A percentile compares a stretch with the other conserved stretches of the same genome.
phyloP scores from a whole-genome alignment of 2,888 invertebrate species.

The Lypha dubia region DNA sequence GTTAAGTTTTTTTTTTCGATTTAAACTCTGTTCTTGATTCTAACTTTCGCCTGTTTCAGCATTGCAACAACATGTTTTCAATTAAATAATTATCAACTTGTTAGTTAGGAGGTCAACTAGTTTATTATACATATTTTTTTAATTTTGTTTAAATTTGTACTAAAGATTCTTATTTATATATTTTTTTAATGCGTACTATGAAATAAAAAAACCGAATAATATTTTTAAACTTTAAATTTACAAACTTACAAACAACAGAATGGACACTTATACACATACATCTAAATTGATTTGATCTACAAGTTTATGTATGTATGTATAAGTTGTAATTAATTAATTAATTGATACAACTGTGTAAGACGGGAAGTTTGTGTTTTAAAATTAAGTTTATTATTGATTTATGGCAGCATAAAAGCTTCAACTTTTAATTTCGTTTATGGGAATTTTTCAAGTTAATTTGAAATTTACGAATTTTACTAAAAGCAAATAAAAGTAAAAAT shows the following conservation, averaged over 20 bases:
- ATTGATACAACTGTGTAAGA: neutral
- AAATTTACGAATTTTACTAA: too few relatives aligned
- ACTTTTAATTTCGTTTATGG: neutral
- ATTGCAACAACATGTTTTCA: conserved; percentile 49
- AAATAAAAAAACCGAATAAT: neutral
- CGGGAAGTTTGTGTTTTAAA: too few relatives aligned
- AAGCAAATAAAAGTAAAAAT: too few relatives aligned
- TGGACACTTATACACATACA: neutral
- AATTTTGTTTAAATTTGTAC: conserved; percentile 2
- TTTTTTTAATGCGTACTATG: conserved; percentile 2
- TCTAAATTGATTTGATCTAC: neutral
- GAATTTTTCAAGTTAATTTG: neutral
- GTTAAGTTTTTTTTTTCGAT: neutral
- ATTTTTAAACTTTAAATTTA: neutral
- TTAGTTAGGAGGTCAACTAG: conserved; percentile 70
- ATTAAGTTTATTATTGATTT: too few relatives aligned
- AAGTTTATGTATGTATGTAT: too few relatives aligned
- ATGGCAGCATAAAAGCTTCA: neutral
- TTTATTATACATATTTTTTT: conserved; percentile 30
- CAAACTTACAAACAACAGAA: neutral
- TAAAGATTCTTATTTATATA: neutral
- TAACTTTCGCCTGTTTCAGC: conserved; percentile 64
- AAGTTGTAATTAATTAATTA: too few relatives aligned
- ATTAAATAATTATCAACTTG: conserved; percentile 67
- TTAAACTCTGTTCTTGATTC: conserved; percentile 48